Conservation (phyloP, 2,113 vertebrate genomes). For the Hemiprocne comata region DNA sequence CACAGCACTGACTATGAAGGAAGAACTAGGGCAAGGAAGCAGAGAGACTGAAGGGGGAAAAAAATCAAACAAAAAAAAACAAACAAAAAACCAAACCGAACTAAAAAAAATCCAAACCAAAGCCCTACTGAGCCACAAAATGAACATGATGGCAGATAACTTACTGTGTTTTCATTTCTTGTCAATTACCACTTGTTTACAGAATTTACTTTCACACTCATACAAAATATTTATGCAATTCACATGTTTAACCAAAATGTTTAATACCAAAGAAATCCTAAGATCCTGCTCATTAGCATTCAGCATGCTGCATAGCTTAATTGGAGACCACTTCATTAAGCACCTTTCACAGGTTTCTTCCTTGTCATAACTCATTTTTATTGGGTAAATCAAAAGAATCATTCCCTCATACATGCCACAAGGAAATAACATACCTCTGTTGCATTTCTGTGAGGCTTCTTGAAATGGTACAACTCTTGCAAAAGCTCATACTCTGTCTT, state of each 20-base stretch:
- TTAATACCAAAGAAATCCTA: not conserved
- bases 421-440: slow-evolving; percentile 78
- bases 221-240: not conserved
- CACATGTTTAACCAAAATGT: not conserved
- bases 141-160: not conserved
- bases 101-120: not conserved
- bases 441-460: slow-evolving; percentile 77
- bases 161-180: not conserved
- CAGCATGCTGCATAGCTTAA: not conserved
- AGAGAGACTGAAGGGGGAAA: rapidly evolving
- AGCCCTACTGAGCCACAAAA: not conserved
- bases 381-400: not conserved
- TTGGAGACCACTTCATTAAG: slow-evolving; percentile 4
- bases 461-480: slow-evolving; percentile 90
- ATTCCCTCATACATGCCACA: not conserved
- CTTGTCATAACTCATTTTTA: not conserved
- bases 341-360: not conserved
- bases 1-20: not conserved
- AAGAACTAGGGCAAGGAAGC: not conserved
- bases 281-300: not conserved
- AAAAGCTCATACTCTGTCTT: slow-evolving; percentile 91
- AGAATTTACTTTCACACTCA: not conserved
- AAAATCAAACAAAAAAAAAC: not conserved
- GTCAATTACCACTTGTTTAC: slow-evolving; percentile 1
- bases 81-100: no score